Base-by-base conservation (phyloP, 2,797 vertebrate species). In the Perodicticus potto region DNA sequence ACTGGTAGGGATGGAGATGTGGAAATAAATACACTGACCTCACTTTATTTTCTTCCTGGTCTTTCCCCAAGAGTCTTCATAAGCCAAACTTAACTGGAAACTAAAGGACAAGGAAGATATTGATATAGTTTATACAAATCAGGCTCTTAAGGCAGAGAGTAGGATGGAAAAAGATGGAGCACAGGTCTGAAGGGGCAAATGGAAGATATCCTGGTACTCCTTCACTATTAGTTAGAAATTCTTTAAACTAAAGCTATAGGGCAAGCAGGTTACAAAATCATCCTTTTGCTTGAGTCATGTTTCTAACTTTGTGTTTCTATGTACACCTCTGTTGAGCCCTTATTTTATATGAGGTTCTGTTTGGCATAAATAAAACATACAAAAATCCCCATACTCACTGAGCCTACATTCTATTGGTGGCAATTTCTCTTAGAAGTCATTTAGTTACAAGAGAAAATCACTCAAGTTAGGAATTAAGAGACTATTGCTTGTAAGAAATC, bases 1-100 rank as follows among this genome's bases (percentile, higher is more conserved):
- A 74, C 22, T 88, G 49, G 20, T 27, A 73, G 53, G 25, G n/a
- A 94, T 40, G 20, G 40, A 73, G 29, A 63, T 45, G 32, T 12
- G 8, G 74, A 76, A 93, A 93, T 67, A 69, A 43, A 69, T 78
- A 78, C 9, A 4, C 8, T 76, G 55, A 67, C 25, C 13, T 77
- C 29, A 23, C 25, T 95, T 84, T 92, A 80, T 88, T 92, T 97
- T 76, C n/a, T 81, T 23, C 43, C n/a, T 63, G 2, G 77, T 90
- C 59, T 84, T 83, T 22, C 55, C 37, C 59, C 11, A 45, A 67
- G 37, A 25, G 40, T 67, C 34, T 89, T 88, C 45, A 61, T 85
- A 76, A 94, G 57, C 12, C 13, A 91, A 93, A 61, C 34, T 19
- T 23, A 95, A 95, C 6, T 91, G n/a, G 32, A 91, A 88, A 86